Evolutionary conservation across 1,140 invertebrate species (phyloP).

Genomic region (Bilobella aurantiaca): DNA sequence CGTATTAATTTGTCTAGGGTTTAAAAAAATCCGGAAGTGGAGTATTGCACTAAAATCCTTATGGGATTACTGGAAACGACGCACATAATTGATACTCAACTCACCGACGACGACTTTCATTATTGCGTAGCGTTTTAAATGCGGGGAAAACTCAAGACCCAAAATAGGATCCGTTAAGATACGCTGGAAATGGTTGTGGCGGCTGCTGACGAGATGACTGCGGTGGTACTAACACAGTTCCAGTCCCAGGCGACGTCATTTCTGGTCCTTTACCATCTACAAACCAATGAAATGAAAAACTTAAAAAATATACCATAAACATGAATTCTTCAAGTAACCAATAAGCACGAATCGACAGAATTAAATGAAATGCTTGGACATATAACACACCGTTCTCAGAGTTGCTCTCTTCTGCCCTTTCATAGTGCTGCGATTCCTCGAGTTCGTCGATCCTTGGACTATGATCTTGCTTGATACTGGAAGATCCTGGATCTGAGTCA

Average conservation of each 20-base stretch:
- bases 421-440: background rate
- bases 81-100: no score
- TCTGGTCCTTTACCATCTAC: background rate
- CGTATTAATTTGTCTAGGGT: no score
- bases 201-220: no score
- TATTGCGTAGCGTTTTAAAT: background rate
- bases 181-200: background rate
- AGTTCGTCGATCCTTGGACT: constrained; percentile 19
- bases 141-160: background rate
- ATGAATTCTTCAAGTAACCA: no score
- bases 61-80: no score
- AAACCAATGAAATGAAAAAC: background rate
- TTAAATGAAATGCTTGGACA: no score
- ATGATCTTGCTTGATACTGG: constrained; percentile 20
- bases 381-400: constrained; percentile 14
- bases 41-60: no score
- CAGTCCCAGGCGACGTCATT: background rate
- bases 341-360: no score
- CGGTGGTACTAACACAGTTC: background rate
- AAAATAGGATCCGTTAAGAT: background rate
- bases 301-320: no score
- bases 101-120: background rate
- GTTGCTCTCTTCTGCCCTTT: constrained; percentile 17
- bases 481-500: constrained; percentile 32
- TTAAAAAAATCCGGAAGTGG: no score